A percentile compares a stretch with the other conserved stretches of the same genome.
phyloP scores from a whole-genome alignment of 2,888 invertebrate genomes.

The Epistrophe grossulariae region DNA sequence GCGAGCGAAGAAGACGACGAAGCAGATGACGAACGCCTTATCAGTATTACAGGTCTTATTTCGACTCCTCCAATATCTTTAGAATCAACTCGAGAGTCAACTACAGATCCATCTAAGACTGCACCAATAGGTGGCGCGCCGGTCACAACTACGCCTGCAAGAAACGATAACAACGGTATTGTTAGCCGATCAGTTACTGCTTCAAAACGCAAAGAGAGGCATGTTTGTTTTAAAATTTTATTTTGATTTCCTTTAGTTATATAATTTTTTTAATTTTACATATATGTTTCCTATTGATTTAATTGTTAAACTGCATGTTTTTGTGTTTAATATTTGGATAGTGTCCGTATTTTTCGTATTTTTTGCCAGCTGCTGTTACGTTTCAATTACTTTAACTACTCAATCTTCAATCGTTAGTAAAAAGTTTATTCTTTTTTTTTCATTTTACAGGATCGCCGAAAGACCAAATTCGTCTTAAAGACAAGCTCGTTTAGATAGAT shows the following conservation, averaged over 20 bases:
- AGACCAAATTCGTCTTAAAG: constrained; percentile 74
- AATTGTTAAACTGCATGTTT: constrained; percentile 41
- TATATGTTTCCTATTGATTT: constrained; percentile 15
- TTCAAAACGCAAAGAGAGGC: constrained; percentile 73
- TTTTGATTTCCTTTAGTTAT: constrained; percentile 38
- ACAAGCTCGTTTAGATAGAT: constrained; percentile 49
- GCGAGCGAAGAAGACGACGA: constrained; percentile 51
- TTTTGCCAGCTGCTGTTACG: constrained; percentile 43
- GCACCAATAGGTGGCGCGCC: constrained; percentile 32
- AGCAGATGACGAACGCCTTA: constrained; percentile 59
- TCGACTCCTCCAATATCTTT: constrained; percentile 31
- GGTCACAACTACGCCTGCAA: constrained; percentile 25
- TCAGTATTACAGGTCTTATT: constrained; percentile 64
- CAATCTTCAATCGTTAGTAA: background rate
- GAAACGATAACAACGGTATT: constrained; percentile 65
- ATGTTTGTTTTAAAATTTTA: constrained; percentile 63
- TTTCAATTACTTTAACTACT: background rate
- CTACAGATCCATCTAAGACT: constrained; percentile 13
- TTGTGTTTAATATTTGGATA: constrained; percentile 23
- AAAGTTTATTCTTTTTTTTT: constrained; percentile 4
- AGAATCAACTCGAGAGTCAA: constrained; percentile 33
- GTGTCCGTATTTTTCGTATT: background rate
- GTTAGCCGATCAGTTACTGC: constrained; percentile 65
- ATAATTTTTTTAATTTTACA: background rate
- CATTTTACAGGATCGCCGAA: constrained; percentile 67